Evolutionary conservation across 1,140 invertebrate genomes (phyloP).

Genomic region (Trachymyrmex cornetzi): DNA sequence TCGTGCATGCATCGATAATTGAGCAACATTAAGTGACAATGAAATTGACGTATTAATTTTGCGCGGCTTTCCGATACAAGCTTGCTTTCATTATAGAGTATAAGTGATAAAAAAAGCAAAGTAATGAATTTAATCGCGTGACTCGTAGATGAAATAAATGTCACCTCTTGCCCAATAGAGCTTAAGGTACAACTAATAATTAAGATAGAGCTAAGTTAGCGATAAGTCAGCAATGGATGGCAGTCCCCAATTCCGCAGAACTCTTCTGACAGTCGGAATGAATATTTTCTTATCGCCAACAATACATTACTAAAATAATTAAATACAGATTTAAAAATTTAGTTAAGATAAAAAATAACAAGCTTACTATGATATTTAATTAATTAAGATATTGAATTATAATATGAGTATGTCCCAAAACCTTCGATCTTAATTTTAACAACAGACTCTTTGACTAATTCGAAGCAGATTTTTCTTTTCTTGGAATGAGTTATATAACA

Average conservation of each 20-base stretch:
- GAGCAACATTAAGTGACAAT: background rate
- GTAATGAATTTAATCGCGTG: background rate
- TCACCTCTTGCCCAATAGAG: conserved; percentile 51
- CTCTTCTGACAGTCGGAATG: conserved; percentile 33
- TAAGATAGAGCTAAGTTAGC: conserved; percentile 76
- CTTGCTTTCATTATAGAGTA: background rate
- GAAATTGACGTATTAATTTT: conserved; percentile 7
- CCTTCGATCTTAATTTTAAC: conserved; percentile 11
- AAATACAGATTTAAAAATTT: background rate
- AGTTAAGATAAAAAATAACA: background rate
- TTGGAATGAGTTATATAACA: background rate
- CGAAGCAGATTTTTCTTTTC: conserved; percentile 1
- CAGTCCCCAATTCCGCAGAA: conserved; percentile 70
- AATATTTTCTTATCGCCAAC: background rate
- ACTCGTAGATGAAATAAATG: conserved; percentile 46
- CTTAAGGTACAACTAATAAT: conserved; percentile 67
- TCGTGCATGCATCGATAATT: background rate
- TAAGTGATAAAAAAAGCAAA: background rate
- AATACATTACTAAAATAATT: conserved; percentile 11
- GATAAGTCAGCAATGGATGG: conserved; percentile 74
- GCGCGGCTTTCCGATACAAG: background rate
- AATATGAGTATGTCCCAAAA: background rate
- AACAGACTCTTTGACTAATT: conserved; percentile 18
- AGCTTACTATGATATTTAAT: background rate
- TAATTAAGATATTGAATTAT: background rate